Conservation (phyloP, 2,797 vertebrate species). For the Notolabrus celidotus region DNA sequence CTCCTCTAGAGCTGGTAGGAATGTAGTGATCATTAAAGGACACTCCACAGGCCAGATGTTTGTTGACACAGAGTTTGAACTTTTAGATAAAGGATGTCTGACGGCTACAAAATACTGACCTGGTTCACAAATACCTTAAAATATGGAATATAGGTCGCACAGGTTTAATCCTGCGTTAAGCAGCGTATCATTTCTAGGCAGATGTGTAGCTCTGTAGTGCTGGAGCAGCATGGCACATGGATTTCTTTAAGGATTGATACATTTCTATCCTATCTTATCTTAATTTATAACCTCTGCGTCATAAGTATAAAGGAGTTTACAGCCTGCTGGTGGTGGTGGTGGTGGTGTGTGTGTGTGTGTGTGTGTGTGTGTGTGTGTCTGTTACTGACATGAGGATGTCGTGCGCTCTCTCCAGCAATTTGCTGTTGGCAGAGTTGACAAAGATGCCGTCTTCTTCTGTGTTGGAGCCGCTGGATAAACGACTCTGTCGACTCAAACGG, state of each 20-base stretch:
- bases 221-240: too few species aligned
- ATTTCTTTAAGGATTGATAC: too few species aligned
- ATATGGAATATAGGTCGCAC: too few species aligned
- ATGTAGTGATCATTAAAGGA: constrained; percentile 43
- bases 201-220: too few species aligned
- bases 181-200: too few species aligned
- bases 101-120: neutral
- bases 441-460: constrained; percentile 95
- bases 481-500: constrained; percentile 84
- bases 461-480: constrained; percentile 80
- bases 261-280: too few species aligned
- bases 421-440: constrained; percentile 92
- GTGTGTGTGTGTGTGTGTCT: too few species aligned
- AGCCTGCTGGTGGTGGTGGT: neutral
- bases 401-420: constrained; percentile 95
- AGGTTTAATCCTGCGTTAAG: too few species aligned
- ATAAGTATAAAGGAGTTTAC: neutral
- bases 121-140: neutral
- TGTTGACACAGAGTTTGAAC: constrained; percentile 23
- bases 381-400: constrained; percentile 97
- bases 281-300: neutral
- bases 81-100: constrained; percentile 14
- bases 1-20: constrained; percentile 34
- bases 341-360: neutral
- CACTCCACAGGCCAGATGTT: constrained; percentile 31